phyloP scores from a whole-genome alignment of 1,140 invertebrate species.

The Drosophila rhopaloa region DNA sequence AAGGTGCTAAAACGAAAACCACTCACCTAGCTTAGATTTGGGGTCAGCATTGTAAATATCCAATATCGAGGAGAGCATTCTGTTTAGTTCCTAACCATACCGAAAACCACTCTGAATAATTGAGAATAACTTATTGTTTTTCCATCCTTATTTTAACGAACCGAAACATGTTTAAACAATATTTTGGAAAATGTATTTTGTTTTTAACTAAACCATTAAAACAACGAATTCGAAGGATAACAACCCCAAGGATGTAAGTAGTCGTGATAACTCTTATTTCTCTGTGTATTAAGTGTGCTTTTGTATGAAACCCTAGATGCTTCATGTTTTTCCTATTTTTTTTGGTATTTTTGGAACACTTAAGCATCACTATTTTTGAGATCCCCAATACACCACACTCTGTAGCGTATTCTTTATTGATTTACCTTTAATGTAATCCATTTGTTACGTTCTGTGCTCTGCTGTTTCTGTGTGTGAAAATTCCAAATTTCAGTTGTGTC shows the following conservation, averaged over 20 bases:
- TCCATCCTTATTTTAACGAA: conserved; percentile 38
- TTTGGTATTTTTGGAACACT: conserved; percentile 43
- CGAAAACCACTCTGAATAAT: conserved; percentile 17
- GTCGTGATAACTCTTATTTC: conserved; percentile 51
- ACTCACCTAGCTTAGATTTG: conserved; percentile 15
- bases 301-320: conserved; percentile 41
- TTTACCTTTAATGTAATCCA: conserved; percentile 6
- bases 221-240: conserved; percentile 64
- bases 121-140: conserved; percentile 42
- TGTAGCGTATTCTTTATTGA: conserved; percentile 11
- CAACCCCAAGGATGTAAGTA: conserved; percentile 83
- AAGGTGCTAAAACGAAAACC: conserved; percentile 42
- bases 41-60: conserved; percentile 31
- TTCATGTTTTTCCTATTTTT: conserved; percentile 29
- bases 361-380: conserved; percentile 26
- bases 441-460: conserved; percentile 51
- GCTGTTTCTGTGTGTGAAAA: conserved; percentile 45
- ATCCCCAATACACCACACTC: conserved; percentile 28
- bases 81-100: conserved; percentile 40
- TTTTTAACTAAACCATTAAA: conserved; percentile 72
- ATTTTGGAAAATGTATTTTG: conserved; percentile 69
- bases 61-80: conserved; percentile 13
- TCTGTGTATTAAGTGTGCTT: conserved; percentile 46
- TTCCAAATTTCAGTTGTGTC: conserved; percentile 55
- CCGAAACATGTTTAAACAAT: conserved; percentile 39